Evolutionary conservation across 2,888 invertebrate species (phyloP), one percentile per base, ranked within the genome.

Genomic region (Nephrotoma flavescens): DNA sequence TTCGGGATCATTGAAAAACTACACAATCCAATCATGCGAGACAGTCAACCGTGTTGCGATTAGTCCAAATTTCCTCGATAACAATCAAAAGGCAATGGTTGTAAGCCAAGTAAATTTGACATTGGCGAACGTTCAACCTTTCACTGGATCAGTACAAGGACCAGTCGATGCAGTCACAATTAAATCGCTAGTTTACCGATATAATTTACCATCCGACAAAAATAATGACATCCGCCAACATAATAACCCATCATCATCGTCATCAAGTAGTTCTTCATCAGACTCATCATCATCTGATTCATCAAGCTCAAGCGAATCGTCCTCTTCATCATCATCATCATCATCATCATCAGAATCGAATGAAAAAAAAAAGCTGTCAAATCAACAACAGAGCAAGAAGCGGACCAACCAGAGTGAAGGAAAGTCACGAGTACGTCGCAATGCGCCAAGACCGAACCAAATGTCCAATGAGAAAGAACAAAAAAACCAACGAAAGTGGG

Each of bases 1-100:
- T 85, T 91, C 92, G 15, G 94, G 94, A 87, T 90, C 89, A 86
- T 90, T 93, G 5, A 92, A 93, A 87, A 91, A 92, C 86, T 95
- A 93, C 89, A 93, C 93, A 52, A 94, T 96, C 88, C 95, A 94
- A 90, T 94, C 94, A 86, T 92, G 94, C 9, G 93, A 93, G 88
- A 94, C 94, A 44, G 93, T 93, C n/a, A 94, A 94, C 90, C 93
- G 93, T 87, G 93, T 95, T 87, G 90, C 93, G 71, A 91, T 94
- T 6, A 94, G 93, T 87, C 94, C 95, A 9, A 92, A 92, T 87
- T 31, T 71, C 11, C 89, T 94, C 87, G 92, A 93, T 89, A 93
- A 94, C 71, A 90, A 93, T 84, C 93, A 94, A 88, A 93, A 94
- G 88, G 95, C 95, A 87, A 92, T 94, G 90, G 94, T 95, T 19